Base-by-base conservation (phyloP, 2,888 invertebrate genomes). In the Meteorus cinctellus region DNA sequence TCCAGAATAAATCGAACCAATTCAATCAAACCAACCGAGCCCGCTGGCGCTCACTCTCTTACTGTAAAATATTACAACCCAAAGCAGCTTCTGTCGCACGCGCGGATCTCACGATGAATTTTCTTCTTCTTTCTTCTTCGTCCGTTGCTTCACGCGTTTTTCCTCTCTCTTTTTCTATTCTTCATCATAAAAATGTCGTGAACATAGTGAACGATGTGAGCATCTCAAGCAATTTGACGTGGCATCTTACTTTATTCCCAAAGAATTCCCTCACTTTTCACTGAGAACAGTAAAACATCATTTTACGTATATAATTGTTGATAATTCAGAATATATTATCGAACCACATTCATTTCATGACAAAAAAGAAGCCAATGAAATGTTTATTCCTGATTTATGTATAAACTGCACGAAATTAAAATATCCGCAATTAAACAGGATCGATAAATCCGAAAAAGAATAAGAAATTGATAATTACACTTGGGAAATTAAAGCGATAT, bases 1-100 rank as follows among this genome's bases (percentile, higher is more conserved):
- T 16, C 12, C 34, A 55, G 31, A 55, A 69, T 55, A 69, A 69
- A 51, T 48, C 19, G 51, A 69, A 31, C 19, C 51, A 55, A 69
- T 69, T 69, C 31, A 69, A 69, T 69, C 55, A n/a, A 14, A 29
- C 14, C 48, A 62, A 62, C 2, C 31, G 29, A 55, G 62, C 29
- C 31, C 8, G 19, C 8, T 2, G 5, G n/a, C 19, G 16, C 51
- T 51, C n/a, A 19, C n/a, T 19, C 19, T 19, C 55, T 55, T 6
- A 2, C 19, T 55, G 19, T 19, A 55, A 55, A 19, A 55, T 55
- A 55, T 55, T 55, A 55, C 55, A 55, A 19, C 19, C 55, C n/a
- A 19, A 55, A 55, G 55, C 55, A 19, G 19, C 31, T 62, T 31
- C 62, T 62, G 59, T 60, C 24, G 10, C 65, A n/a, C n/a, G 36